phyloP scores from a whole-genome alignment of 1,140 invertebrate species.

The Eufriesea mexicana region DNA sequence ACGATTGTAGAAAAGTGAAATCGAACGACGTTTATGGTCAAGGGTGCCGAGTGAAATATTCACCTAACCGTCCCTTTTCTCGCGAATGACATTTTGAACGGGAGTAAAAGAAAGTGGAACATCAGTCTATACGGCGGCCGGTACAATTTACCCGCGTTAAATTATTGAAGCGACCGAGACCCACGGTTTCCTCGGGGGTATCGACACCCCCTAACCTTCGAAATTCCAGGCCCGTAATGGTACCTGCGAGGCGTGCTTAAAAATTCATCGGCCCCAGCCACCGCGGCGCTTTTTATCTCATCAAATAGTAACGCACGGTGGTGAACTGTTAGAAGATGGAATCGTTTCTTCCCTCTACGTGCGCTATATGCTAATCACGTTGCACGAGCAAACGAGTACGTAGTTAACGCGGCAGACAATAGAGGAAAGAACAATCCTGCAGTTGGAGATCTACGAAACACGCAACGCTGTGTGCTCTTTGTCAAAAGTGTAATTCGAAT shows the following conservation, averaged over 20 bases:
- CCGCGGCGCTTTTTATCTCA: constrained; percentile 78
- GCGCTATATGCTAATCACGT: constrained; percentile 12
- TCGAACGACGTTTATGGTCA: constrained; percentile 25
- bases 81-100: constrained; percentile 17
- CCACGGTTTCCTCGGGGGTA: constrained; percentile 67
- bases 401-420: background rate
- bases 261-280: constrained; percentile 73
- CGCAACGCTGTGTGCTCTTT: no score
- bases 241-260: constrained; percentile 66
- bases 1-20: constrained; percentile 37
- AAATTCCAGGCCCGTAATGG: constrained; percentile 67
- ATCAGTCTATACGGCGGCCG: constrained; percentile 64
- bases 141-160: constrained; percentile 78
- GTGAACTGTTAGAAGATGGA: constrained; percentile 57
- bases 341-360: constrained; percentile 41
- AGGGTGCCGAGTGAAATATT: constrained; percentile 41
- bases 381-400: background rate
- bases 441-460: no score
- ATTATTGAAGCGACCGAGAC: constrained; percentile 77
- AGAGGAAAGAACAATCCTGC: no score
- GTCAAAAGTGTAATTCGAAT: no score
- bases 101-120: constrained; percentile 55
- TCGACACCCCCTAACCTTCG: constrained; percentile 77
- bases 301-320: constrained; percentile 74
- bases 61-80: background rate